Evolutionary conservation across 30 jellyfish, hydroid and myxozoan species (phyloP), one percentile per base, ranked within the genome.

Genomic region (Aurelia aurita): DNA sequence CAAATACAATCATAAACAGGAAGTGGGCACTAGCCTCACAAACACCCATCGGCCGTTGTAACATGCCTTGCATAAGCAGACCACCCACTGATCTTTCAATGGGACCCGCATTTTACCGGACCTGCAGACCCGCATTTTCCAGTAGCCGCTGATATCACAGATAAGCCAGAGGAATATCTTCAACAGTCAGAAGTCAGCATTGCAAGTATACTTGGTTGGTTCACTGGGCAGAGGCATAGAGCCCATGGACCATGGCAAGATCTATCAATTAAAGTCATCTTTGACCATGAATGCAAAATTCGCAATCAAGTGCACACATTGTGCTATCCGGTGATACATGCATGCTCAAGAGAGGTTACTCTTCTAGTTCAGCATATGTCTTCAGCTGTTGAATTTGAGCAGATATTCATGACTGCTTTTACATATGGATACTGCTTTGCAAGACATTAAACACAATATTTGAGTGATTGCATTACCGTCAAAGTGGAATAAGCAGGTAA

Each of bases 201-300:
- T 29, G 34, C 59, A 12, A 44, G 49, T 49, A 31, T 19, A 10
- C 35, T 72, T 35, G 85, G 85, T 53, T 72, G 85, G 85, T 35
- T 69, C 57, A 47, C 85, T 15, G 85, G 75, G 45, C 44, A 44
- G 74, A 72, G 71, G 72, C 85, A 49, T 23, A 45, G 71, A 53
- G 47, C 85, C 21, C 21, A 43, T 23, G 85, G 73, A 21, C 47
- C 69, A 72, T 32, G 59, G 59, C 22, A 69, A 16, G 62, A 69
- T 22, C 34, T 69, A 71, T 29, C 59, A 21, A 69, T 69, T 29
- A 18, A 32, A 18, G 80, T 69, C 59, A 26, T 19, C 6, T 69
- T 69, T 69, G 65, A 69, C 28, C 80, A 69, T 44, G 80, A 69
- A 12, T 69, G 80, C 71, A 69, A 29, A 44, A 21, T 18, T 23